Evolutionary conservation across 2,888 invertebrate genomes (phyloP).

Genomic region (Scaptomyza parva): DNA sequence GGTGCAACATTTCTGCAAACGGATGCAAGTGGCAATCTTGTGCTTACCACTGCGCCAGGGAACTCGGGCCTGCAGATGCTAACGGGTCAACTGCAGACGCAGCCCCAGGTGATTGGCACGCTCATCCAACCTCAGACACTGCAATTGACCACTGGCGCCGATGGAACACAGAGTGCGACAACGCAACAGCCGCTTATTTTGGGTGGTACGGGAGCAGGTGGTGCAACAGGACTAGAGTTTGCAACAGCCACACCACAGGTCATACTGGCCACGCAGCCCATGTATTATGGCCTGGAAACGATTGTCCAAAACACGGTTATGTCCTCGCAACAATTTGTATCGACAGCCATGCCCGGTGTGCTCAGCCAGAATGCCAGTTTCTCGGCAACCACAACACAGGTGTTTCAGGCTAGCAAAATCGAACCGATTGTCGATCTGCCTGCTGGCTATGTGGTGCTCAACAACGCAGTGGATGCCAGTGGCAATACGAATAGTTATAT

Average conservation of each 20-base stretch:
- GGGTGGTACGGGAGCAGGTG: conserved; percentile 50
- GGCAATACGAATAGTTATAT: conserved; percentile 42
- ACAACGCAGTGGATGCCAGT: conserved; percentile 86
- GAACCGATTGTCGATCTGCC: conserved; percentile 92
- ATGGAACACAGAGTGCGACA: conserved; percentile 44
- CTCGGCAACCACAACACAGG: conserved; percentile 91
- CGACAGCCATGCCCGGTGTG: conserved; percentile 92
- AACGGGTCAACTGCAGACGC: conserved; percentile 86
- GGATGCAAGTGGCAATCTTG: conserved; percentile 87
- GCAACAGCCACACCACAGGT: conserved; percentile 84
- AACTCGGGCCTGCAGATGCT: conserved; percentile 86
- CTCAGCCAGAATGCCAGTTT: conserved; percentile 93
- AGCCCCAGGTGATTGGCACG: conserved; percentile 87
- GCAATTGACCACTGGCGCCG: conserved; percentile 85
- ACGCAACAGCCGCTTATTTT: conserved; percentile 77
- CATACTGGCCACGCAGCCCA: conserved; percentile 89
- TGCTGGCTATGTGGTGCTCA: conserved; percentile 89
- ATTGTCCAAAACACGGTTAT: conserved; percentile 95
- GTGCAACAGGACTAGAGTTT: conserved; percentile 73
- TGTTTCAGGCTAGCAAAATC: conserved; percentile 91
- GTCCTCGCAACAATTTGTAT: conserved; percentile 94
- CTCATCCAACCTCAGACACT: conserved; percentile 88
- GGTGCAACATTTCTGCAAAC: conserved; percentile 87
- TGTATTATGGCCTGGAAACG: conserved; percentile 93
- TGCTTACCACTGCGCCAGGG: conserved; percentile 86